These are phyloP conservation scores for Drosophila incognita DNA, from an alignment of 2,888 invertebrate species.

Conservation along the genomic window DNA sequence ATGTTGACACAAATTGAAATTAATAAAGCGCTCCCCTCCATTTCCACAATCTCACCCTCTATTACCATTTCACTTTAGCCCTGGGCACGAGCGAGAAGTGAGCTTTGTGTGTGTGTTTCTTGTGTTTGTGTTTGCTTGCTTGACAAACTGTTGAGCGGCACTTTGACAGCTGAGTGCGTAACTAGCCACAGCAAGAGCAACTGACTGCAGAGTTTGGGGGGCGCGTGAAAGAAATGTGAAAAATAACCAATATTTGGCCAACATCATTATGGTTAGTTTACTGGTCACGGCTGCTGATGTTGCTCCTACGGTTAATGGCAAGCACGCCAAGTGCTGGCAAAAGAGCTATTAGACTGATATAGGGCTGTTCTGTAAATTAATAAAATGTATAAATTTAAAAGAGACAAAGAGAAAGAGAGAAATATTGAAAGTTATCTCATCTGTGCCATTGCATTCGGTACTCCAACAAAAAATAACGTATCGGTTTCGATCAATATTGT, in stretches of 20 bases:
- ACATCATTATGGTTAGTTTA: slow-evolving; percentile 68
- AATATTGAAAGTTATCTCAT: neutral
- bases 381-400: slow-evolving; percentile 8
- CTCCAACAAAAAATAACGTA: neutral
- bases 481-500: neutral
- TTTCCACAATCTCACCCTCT: neutral
- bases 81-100: slow-evolving; percentile 13
- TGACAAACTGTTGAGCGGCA: slow-evolving; percentile 75
- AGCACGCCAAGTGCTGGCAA: slow-evolving; percentile 16
- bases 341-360: slow-evolving; percentile 37
- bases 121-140: slow-evolving; percentile 41
- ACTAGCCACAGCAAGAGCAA: slow-evolving; percentile 18
- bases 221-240: slow-evolving; percentile 44
- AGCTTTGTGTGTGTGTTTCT: slow-evolving; percentile 16
- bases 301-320: slow-evolving; percentile 2
- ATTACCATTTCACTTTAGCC: slow-evolving; percentile 21
- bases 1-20: slow-evolving; percentile 80
- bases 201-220: neutral
- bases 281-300: slow-evolving; percentile 41
- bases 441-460: neutral
- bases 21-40: slow-evolving; percentile 60
- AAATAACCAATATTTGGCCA: slow-evolving; percentile 63
- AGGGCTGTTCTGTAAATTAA: neutral
- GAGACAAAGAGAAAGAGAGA: neutral
- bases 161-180: slow-evolving; percentile 51